Base-by-base conservation (phyloP, 2,113 vertebrate genomes). In the Esox niger region DNA sequence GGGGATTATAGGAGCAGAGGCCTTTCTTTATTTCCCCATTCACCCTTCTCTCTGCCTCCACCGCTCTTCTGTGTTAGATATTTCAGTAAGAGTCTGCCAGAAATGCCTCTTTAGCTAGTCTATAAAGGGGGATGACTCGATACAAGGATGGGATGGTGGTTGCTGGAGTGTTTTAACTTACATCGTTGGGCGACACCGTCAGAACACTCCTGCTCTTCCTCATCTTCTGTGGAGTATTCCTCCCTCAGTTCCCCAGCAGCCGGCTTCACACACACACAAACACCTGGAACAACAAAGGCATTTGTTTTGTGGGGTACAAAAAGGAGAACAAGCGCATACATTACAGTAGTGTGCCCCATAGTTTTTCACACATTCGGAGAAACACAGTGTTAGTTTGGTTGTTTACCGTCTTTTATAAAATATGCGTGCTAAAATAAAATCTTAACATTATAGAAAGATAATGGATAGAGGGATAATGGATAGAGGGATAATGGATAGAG, bases 151-250 rank as follows among this genome's bases (percentile, higher is more conserved):
- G 26, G 27, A 29, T 13, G 4, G 54, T 11, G 21, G 26, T 30
- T 58, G 56, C 13, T 1, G 17, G 23, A 21, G 20, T 6, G 30
- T 17, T 26, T 6, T 32, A 23, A 33, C 59, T 61, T 25, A 61
- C 59, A 35, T 61, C 59, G 20, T 35, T 32, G 0, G 59, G 59
- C 33, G 59, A 61, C 30, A 61, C 32, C 31, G 59, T 61, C 32
- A 61, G n/a, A 30, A 61, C 59, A 8, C 59, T 61, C 21, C 59
- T 61, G 59, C 59, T 61, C 59, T 38, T 61, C 59, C 59, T 33
- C 59, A 61, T 61, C 30, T 61, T 61, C 32, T 9, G 8, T 35
- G 31, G 59, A 23, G n/a, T 32, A 11, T 33, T 23, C 4, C 32
- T 61, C 59, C 3, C 31, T 61, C n/a, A 4, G 31, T 23, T 35